A percentile compares a stretch with the other conserved stretches of the same genome.
Evolutionary conservation across 2,888 invertebrate genomes (phyloP).

Genomic region (Bembecia ichneumoniformis): DNA sequence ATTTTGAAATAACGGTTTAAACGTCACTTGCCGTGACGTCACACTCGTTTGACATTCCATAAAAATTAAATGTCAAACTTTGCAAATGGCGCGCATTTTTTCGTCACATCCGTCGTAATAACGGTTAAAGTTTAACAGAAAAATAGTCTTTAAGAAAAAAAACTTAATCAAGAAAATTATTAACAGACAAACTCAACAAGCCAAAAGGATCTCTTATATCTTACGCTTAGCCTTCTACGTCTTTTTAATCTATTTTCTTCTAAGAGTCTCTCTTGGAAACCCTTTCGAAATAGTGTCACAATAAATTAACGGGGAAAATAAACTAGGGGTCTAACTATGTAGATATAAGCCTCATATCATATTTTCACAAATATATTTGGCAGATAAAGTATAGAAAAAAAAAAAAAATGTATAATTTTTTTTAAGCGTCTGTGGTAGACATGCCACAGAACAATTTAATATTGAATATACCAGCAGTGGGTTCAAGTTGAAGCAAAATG

Average conservation of each 20-base stretch:
- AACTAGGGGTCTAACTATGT: not conserved
- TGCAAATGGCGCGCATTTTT: constrained; percentile 9
- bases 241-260: constrained; percentile 15
- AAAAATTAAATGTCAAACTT: too few relatives aligned
- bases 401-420: too few relatives aligned
- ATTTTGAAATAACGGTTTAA: constrained; percentile 3
- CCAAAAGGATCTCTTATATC: constrained; percentile 14
- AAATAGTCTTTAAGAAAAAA: constrained; percentile 20
- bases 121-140: constrained; percentile 26
- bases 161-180: constrained; percentile 1
- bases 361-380: not conserved
- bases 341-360: not conserved
- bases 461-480: too few relatives aligned
- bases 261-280: constrained; percentile 1
- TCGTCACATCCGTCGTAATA: constrained; percentile 7
- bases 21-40: not conserved
- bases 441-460: too few relatives aligned
- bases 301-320: constrained; percentile 8
- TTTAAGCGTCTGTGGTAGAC: too few relatives aligned
- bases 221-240: constrained; percentile 13
- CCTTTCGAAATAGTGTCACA: not conserved
- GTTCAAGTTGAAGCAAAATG: too few relatives aligned
- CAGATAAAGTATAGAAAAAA: too few relatives aligned
- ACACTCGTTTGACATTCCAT: too few relatives aligned
- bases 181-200: constrained; percentile 18